These are phyloP conservation scores for Ligdia adustata DNA, from an alignment of 2,888 invertebrate species.

Conservation along the genomic window DNA sequence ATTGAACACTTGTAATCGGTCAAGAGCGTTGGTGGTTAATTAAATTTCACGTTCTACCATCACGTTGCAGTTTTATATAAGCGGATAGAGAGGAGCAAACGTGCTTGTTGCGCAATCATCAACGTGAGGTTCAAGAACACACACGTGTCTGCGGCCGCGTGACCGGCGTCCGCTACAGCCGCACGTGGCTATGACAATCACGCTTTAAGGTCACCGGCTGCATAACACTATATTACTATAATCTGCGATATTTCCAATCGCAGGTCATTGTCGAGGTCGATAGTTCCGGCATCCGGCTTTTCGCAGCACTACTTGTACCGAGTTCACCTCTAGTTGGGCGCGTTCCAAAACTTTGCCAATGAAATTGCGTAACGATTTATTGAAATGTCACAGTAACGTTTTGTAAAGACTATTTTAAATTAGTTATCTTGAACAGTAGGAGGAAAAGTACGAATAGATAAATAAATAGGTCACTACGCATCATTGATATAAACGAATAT, in stretches of 20 bases:
- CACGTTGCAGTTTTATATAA: conserved; percentile 80
- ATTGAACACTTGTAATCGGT: conserved; percentile 33
- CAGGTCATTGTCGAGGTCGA: conserved; percentile 7
- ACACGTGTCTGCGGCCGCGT: conserved; percentile 75
- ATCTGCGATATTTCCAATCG: conserved; percentile 9
- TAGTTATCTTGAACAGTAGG: too few species aligned
- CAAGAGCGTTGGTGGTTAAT: conserved; percentile 54
- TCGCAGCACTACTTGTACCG: background rate
- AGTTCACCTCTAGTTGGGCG: conserved; percentile 4
- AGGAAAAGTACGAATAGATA: too few species aligned
- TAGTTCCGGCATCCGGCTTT: conserved; percentile 7
- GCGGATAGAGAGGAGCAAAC: conserved; percentile 66
- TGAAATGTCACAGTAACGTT: background rate
- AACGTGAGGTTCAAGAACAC: conserved; percentile 78
- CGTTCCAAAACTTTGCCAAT: conserved; percentile 8
- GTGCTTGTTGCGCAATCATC: conserved; percentile 75
- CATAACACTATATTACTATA: conserved; percentile 10
- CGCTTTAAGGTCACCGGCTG: conserved; percentile 49
- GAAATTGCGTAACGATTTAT: background rate
- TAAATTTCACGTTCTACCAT: conserved; percentile 67
- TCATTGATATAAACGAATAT: too few species aligned
- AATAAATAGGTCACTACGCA: too few species aligned
- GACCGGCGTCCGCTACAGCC: conserved; percentile 50
- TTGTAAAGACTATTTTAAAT: background rate
- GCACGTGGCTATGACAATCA: conserved; percentile 62